phyloP scores from a whole-genome alignment of 2,888 invertebrate species.

The Cheiracanthium punctorium region DNA sequence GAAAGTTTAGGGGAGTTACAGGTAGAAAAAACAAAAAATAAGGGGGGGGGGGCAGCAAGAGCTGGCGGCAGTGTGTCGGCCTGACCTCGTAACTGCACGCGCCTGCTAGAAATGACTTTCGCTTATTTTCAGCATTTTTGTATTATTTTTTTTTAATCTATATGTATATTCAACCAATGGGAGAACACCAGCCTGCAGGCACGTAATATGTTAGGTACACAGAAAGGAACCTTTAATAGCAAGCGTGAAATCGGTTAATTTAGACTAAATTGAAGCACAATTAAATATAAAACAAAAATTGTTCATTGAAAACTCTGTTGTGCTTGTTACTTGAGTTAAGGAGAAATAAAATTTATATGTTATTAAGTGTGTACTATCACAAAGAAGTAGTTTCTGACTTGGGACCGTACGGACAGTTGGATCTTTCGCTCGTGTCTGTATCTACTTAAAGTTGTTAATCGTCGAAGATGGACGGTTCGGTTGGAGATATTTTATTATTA shows the following conservation, averaged over 20 bases:
- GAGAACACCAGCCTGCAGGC: slow-evolving; percentile 55
- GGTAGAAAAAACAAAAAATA: background rate
- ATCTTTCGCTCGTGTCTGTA: slow-evolving; percentile 21
- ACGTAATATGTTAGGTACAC: slow-evolving; percentile 31
- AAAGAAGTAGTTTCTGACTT: background rate
- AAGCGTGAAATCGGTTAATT: background rate
- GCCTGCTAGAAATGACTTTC: slow-evolving; percentile 65
- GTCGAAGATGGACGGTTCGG: slow-evolving; percentile 39
- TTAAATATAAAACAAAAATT: background rate
- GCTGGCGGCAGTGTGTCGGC: slow-evolving; percentile 50
- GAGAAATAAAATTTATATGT: background rate
- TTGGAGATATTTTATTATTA: slow-evolving; percentile 33
- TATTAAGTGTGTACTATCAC: background rate
- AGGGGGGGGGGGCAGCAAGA: slow-evolving; percentile 18
- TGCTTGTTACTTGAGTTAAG: background rate
- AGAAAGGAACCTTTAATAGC: slow-evolving; percentile 15
- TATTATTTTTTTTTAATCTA: slow-evolving; percentile 43
- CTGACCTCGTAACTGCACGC: slow-evolving; percentile 61
- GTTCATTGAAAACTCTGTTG: background rate
- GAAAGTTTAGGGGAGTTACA: background rate
- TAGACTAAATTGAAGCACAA: background rate
- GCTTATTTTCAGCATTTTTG: slow-evolving; percentile 56
- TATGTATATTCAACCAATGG: slow-evolving; percentile 60
- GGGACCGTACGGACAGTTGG: background rate
- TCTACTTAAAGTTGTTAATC: slow-evolving; percentile 34